Base-by-base conservation (phyloP, 2,888 invertebrate genomes). In the Timandra comae region DNA sequence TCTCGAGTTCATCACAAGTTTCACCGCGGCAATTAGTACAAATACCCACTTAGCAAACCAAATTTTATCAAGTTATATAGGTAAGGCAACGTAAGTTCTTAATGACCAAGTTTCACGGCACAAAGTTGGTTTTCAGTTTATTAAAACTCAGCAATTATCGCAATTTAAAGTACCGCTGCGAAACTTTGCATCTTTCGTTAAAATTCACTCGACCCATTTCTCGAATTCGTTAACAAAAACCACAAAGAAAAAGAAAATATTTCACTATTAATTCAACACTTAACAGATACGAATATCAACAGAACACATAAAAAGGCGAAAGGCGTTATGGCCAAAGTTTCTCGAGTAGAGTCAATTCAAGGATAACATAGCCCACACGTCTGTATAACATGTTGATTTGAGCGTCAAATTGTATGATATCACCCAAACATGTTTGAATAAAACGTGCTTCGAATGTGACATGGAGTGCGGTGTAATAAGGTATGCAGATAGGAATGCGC, bases 71-170 rank as follows among this genome's bases (percentile, higher is more conserved):
- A 45, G 27, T 43, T 38, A 46, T 52, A 47, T 51, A 50, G 19
- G 24, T 25, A 12, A 43, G 26, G 30, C 29, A 31, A 33, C 27
- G 31, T 24, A 53, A 63, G 40, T 60, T 56, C 58, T 52, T 59
- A 64, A 64, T 58, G 58, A 49, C 30, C 37, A 56, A 58, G 59
- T 59, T 60, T 40, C 43, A 32, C 32, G 23, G 27, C 29, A 29
- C 25, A 47, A 62, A 54, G 52, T 60, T 44, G 42, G 29, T 28
- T 29, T 16, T 25, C 29, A 43, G 29, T 19, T 45, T 42, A 52
- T 42, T 51, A 50, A 59, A 38, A 31, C 48, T 38, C 46, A 39
- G 57, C 52, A 50, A 53, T 51, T 49, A 51, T 34, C 41, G 45
- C 46, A 42, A 38, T 46, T 38, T 35, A 28, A 51, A 58, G 50